Percentiles rank a stretch among this genome's conserved stretches.
phyloP scores from a whole-genome alignment of 2,888 invertebrate species.

The Xanthostigma xanthostigma region DNA sequence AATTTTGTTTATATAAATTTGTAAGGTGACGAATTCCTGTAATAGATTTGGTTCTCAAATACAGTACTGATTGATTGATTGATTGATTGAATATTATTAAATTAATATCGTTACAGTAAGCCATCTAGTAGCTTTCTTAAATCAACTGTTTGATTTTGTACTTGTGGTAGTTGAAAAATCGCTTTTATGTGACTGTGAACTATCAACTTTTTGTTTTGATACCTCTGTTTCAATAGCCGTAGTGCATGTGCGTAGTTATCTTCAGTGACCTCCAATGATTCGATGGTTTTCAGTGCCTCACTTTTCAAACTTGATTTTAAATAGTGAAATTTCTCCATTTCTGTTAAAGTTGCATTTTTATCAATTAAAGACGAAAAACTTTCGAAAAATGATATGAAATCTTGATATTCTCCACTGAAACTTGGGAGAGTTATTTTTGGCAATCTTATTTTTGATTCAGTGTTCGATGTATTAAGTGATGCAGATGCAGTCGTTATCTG shows the following conservation, averaged over 20 bases:
- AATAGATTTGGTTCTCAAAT: too few species aligned
- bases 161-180: slow-evolving; percentile 10
- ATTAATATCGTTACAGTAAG: slow-evolving; percentile 14
- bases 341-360: slow-evolving; percentile 1
- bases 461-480: too few species aligned
- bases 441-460: too few species aligned
- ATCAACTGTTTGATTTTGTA: slow-evolving; percentile 7
- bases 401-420: too few species aligned
- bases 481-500: too few species aligned
- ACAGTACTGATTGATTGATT: too few species aligned
- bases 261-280: slow-evolving; percentile 7
- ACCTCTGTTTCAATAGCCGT: slow-evolving; percentile 9
- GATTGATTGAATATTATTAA: too few species aligned
- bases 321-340: slow-evolving; percentile 11
- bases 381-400: too few species aligned
- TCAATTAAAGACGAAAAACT: slow-evolving; percentile 10
- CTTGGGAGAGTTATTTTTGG: too few species aligned
- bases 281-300: slow-evolving; percentile 10
- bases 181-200: slow-evolving; percentile 12
- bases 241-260: slow-evolving; percentile 8
- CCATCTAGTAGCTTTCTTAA: slow-evolving; percentile 13
- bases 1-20: too few species aligned
- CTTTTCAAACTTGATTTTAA: slow-evolving; percentile 10
- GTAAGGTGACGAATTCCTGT: too few species aligned
- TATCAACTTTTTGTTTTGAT: slow-evolving; percentile 14